phyloP scores from a whole-genome alignment of 1,140 invertebrate genomes.

The Mylabris phalerata region DNA sequence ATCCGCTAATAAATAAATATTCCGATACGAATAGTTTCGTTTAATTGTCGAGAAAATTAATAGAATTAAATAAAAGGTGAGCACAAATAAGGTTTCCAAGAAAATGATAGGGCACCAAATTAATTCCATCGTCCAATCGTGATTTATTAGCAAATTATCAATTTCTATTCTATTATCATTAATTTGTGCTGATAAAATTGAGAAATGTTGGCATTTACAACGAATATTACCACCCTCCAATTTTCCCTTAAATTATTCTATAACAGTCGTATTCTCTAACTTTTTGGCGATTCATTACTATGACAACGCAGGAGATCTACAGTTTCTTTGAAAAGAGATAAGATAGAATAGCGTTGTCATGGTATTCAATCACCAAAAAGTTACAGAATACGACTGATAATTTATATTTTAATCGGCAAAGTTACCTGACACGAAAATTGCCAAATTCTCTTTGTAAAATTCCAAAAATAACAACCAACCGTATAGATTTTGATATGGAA shows the following conservation, averaged over 20 bases:
- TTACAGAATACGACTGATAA: no score
- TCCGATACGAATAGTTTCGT: neutral
- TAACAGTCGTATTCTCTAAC: no score
- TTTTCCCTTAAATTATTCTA: no score
- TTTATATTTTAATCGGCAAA: neutral
- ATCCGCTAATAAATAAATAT: neutral
- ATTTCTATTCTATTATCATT: constrained; percentile 4
- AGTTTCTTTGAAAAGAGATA: neutral
- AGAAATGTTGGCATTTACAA: constrained; percentile 1
- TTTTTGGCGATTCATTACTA: no score
- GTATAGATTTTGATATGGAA: neutral
- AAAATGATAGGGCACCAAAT: neutral
- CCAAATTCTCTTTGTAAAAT: neutral
- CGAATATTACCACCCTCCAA: neutral
- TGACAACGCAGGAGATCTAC: no score
- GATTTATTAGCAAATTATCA: neutral
- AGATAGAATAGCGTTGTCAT: no score
- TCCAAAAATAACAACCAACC: constrained; percentile 1
- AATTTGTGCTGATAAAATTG: constrained; percentile 1
- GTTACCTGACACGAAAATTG: constrained; percentile 1
- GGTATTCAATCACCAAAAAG: no score
- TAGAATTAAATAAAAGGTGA: neutral
- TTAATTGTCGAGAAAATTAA: neutral
- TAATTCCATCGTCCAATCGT: constrained; percentile 2
- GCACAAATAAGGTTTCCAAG: neutral